These are phyloP conservation scores for Euura saliciscinereae DNA, from an alignment of 1,140 invertebrate genomes.

Conservation along the genomic window DNA sequence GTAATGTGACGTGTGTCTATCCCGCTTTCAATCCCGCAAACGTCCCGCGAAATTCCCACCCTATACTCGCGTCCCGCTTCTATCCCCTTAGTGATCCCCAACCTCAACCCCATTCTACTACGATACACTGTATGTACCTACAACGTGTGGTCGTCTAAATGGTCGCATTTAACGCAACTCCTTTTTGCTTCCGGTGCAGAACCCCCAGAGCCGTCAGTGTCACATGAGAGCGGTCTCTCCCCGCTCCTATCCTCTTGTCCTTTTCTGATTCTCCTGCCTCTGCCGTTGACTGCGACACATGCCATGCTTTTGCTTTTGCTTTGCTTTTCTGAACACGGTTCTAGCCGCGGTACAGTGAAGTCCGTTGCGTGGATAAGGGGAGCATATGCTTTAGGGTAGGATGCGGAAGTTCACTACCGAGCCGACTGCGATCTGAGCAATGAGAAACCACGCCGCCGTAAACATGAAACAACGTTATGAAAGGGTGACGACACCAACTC, in stretches of 20 bases:
- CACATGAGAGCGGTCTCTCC: background rate
- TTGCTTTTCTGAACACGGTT: background rate
- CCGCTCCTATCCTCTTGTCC: background rate
- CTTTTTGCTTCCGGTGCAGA: background rate
- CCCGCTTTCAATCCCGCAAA: background rate
- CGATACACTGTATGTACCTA: background rate
- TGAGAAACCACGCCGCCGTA: constrained; percentile 23
- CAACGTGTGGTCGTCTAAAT: background rate
- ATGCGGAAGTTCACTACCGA: too few relatives aligned
- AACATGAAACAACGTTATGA: constrained; percentile 28
- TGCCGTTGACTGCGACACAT: background rate
- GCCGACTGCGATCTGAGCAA: too few relatives aligned
- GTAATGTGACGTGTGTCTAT: constrained; percentile 1
- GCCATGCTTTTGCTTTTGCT: background rate
- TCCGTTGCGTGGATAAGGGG: background rate
- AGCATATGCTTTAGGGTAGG: background rate
- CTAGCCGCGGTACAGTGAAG: background rate
- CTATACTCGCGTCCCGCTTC: background rate
- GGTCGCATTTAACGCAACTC: background rate
- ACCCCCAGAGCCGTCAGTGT: background rate
- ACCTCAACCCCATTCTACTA: background rate
- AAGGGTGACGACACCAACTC: constrained; percentile 15
- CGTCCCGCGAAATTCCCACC: background rate
- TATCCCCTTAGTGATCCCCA: background rate
- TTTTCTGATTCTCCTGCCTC: constrained; percentile 1